Evolutionary conservation across 2,888 invertebrate species (phyloP).

Genomic region (Mycalesis mineus): DNA sequence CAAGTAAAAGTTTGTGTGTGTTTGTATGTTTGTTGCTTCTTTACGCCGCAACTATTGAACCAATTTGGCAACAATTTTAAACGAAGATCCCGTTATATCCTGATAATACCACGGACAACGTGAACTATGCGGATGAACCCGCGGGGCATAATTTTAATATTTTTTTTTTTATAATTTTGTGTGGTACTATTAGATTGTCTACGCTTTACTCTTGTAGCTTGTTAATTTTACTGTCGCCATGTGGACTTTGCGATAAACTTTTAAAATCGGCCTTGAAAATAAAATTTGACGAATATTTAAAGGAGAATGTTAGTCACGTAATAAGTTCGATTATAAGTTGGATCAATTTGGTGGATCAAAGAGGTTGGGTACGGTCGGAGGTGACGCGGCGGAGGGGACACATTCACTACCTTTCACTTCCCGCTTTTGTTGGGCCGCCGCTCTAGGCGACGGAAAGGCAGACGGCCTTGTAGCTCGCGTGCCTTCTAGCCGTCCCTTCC

Average conservation of each 20-base stretch:
- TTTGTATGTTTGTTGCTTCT: too few relatives aligned
- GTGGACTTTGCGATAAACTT: not conserved
- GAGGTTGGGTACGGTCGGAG: slow-evolving; percentile 34
- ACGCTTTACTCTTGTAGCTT: not conserved
- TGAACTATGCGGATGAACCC: too few relatives aligned
- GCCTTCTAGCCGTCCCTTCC: slow-evolving; percentile 66
- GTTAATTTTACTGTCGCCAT: not conserved
- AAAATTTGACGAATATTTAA: not conserved
- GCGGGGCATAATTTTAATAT: too few relatives aligned
- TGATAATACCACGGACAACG: too few relatives aligned
- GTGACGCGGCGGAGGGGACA: slow-evolving; percentile 62
- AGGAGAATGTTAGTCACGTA: not conserved
- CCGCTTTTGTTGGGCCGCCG: slow-evolving; percentile 72
- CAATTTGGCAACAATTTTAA: too few relatives aligned
- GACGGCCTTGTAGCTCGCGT: slow-evolving; percentile 70
- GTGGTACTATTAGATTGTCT: not conserved
- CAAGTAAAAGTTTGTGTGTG: too few relatives aligned
- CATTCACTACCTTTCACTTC: slow-evolving; percentile 78
- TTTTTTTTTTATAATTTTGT: too few relatives aligned
- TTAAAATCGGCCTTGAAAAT: not conserved
- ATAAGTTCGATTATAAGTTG: slow-evolving; percentile 15
- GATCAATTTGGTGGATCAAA: slow-evolving; percentile 30
- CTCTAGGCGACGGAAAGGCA: slow-evolving; percentile 69
- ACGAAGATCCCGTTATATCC: too few relatives aligned
- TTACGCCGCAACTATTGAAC: too few relatives aligned